Percentiles rank a stretch among this genome's conserved stretches.
These are phyloP conservation scores for Tetragonula clypearis DNA, from an alignment of 1,140 invertebrate genomes.

Conservation along the genomic window DNA sequence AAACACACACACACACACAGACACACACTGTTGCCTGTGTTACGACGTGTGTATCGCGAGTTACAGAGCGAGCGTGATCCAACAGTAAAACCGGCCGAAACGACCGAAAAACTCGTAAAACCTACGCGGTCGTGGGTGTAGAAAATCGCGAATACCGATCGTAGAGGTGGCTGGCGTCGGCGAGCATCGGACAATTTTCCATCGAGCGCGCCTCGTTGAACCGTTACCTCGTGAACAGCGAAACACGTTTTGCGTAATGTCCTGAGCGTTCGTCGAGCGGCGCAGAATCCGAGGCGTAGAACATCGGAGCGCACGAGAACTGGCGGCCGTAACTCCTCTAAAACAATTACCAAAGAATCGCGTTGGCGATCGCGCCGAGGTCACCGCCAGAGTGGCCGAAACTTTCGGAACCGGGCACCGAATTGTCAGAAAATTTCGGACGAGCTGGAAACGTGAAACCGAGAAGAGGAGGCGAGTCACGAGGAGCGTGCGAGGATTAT, in stretches of 20 bases:
- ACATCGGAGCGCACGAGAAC: conserved; percentile 3
- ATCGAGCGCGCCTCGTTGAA: conserved; percentile 54
- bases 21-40: no score
- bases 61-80: background rate
- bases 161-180: background rate
- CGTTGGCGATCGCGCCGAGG: background rate
- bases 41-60: background rate
- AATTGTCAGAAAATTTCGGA: background rate
- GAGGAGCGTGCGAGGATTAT: conserved; percentile 18
- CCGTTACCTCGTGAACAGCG: conserved; percentile 56
- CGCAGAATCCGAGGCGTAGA: background rate
- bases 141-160: background rate
- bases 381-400: background rate
- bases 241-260: conserved; percentile 63
- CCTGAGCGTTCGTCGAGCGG: conserved; percentile 16
- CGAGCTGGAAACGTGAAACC: background rate
- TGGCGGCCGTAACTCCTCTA: background rate
- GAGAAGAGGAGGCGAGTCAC: background rate
- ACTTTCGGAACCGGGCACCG: background rate
- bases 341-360: conserved; percentile 46
- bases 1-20: background rate
- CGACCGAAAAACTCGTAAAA: background rate
- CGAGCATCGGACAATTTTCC: conserved; percentile 55
- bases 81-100: background rate
- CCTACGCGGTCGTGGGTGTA: background rate